These are phyloP conservation scores for Nomada goodeniana DNA, from an alignment of 2,888 invertebrate species.

Conservation along the genomic window DNA sequence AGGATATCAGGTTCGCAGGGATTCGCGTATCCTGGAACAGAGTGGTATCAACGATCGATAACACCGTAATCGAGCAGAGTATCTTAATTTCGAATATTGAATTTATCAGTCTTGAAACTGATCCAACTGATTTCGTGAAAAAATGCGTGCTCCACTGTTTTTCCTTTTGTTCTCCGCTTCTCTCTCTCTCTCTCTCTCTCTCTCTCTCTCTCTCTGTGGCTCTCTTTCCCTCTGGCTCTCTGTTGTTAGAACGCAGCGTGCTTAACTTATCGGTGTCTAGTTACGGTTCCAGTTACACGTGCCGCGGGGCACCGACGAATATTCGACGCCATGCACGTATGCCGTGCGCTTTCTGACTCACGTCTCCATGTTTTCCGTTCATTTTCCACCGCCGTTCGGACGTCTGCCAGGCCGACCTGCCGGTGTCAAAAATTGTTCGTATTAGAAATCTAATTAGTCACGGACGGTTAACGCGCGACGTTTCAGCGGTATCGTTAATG, in stretches of 20 bases:
- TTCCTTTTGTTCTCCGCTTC: conserved; percentile 22
- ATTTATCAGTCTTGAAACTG: neutral
- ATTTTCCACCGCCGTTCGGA: conserved; percentile 12
- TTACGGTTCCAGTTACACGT: conserved; percentile 78
- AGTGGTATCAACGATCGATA: conserved; percentile 9
- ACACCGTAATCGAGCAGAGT: conserved; percentile 26
- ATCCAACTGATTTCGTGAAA: conserved; percentile 11
- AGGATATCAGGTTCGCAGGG: conserved; percentile 34
- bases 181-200: conserved; percentile 30
- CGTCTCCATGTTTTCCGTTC: conserved; percentile 39
- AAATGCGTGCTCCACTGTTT: neutral
- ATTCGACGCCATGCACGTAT: conserved; percentile 63
- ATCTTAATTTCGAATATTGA: neutral
- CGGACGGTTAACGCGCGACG: no score
- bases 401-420: neutral
- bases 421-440: no score
- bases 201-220: neutral
- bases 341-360: conserved; percentile 65
- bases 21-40: conserved; percentile 21
- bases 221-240: conserved; percentile 17
- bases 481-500: neutral
- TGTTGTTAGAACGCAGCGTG: conserved; percentile 47
- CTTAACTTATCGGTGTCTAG: conserved; percentile 73
- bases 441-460: no score
- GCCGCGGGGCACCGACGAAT: conserved; percentile 67